Percentiles rank a stretch among this genome's conserved stretches.
Evolutionary conservation across 1,140 invertebrate genomes (phyloP).

Genomic region (Pogonognathellus flavescens): DNA sequence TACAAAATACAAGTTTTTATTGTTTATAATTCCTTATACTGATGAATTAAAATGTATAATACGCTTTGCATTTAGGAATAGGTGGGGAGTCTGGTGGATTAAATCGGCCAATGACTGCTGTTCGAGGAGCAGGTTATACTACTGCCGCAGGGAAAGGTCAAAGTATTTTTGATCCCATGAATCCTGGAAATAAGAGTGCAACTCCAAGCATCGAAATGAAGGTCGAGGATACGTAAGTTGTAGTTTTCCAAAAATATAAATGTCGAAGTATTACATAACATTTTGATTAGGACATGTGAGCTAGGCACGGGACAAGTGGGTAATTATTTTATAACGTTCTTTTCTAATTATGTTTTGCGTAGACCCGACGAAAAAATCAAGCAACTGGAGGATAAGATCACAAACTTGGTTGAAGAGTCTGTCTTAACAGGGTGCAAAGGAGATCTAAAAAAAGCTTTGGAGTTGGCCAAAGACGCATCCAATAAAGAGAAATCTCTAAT

Average conservation of each 20-base stretch:
- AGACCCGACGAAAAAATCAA: constrained; percentile 90
- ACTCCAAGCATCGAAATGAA: constrained; percentile 77
- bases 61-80: constrained; percentile 62
- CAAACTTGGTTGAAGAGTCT: constrained; percentile 87
- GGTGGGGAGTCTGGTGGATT: constrained; percentile 67
- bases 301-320: not conserved
- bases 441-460: constrained; percentile 81
- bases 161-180: constrained; percentile 83
- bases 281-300: too few species aligned
- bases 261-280: not conserved
- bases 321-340: not conserved
- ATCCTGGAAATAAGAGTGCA: constrained; percentile 76
- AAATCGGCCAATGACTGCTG: constrained; percentile 91
- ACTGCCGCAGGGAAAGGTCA: constrained; percentile 72
- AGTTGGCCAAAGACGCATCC: constrained; percentile 96
- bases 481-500: constrained; percentile 91
- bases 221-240: constrained; percentile 81
- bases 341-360: not conserved
- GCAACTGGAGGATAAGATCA: constrained; percentile 84
- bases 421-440: constrained; percentile 77
- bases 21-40: too few species aligned
- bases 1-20: too few species aligned
- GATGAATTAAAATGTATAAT: too few species aligned
- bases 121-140: constrained; percentile 93
- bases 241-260: not conserved